phyloP scores from a whole-genome alignment of 2,888 invertebrate genomes.

The Anaspis maculata region DNA sequence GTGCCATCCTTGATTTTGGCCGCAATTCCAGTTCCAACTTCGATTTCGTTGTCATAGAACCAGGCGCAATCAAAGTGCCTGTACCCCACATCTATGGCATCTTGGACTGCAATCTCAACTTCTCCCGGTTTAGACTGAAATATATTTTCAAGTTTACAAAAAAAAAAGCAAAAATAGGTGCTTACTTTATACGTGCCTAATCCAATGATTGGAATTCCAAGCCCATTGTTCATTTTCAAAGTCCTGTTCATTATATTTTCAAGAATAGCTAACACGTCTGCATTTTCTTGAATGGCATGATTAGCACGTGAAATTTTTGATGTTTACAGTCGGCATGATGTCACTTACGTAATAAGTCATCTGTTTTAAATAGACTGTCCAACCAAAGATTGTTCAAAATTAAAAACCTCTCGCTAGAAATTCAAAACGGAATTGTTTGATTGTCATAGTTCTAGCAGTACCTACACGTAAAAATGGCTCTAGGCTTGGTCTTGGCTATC shows the following conservation, averaged over 20 bases:
- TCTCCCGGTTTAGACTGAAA: constrained; percentile 29
- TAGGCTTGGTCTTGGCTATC: too few species aligned
- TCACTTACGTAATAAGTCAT: background rate
- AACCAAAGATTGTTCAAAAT: too few species aligned
- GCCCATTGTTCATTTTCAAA: constrained; percentile 49
- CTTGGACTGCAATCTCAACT: constrained; percentile 39
- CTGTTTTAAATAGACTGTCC: too few species aligned
- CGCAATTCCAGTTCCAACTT: constrained; percentile 49
- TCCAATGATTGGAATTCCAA: constrained; percentile 52
- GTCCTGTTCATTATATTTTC: constrained; percentile 10
- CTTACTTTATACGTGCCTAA: constrained; percentile 54
- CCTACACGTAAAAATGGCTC: too few species aligned
- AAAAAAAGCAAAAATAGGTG: too few species aligned
- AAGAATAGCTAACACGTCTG: background rate
- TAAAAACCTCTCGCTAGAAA: too few species aligned
- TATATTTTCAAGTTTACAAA: constrained; percentile 1
- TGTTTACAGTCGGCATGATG: too few species aligned
- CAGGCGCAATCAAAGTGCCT: constrained; percentile 58
- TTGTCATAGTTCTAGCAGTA: too few species aligned
- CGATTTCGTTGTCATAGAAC: constrained; percentile 48
- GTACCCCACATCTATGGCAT: constrained; percentile 55
- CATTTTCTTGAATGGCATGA: background rate
- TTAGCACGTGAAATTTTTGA: background rate
- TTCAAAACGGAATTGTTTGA: too few species aligned
- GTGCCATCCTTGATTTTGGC: constrained; percentile 54